Percentiles rank a stretch among this genome's conserved stretches.
phyloP scores from a whole-genome alignment of 2,797 vertebrate species.

The Coreius guichenoti region DNA sequence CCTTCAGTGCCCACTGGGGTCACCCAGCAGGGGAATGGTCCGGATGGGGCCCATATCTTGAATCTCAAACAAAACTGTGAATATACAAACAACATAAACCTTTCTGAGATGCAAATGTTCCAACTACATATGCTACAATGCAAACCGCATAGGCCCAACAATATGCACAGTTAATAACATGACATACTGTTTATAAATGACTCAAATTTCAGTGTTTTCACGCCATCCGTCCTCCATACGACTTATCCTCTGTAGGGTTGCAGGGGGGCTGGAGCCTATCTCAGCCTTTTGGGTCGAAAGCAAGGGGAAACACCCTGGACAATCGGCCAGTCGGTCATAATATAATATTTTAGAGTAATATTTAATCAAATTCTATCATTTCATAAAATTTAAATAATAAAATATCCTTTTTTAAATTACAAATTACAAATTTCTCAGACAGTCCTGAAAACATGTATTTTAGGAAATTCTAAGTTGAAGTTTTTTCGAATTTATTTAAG shows the following conservation, averaged over 20 bases:
- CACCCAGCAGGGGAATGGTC: conserved; percentile 12
- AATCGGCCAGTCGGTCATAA: neutral
- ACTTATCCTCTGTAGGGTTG: neutral
- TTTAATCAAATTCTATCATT: neutral
- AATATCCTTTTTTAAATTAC: neutral
- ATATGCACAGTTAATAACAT: neutral
- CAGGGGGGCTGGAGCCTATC: neutral
- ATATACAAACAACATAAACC: conserved; percentile 23
- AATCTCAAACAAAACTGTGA: conserved; percentile 7
- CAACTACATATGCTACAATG: neutral
- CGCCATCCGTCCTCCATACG: neutral
- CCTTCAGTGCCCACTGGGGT: conserved; percentile 26
- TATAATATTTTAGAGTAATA: neutral
- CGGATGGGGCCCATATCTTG: neutral
- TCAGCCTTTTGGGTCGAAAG: neutral
- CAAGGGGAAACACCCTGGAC: neutral
- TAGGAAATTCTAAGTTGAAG: neutral
- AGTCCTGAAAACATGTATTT: neutral
- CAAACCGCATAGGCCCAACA: neutral
- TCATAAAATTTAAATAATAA: neutral
- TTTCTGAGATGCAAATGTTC: conserved; percentile 5
- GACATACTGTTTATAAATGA: neutral
- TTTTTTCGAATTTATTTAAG: no score
- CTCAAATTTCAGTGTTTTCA: neutral
- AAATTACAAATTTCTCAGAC: no score